phyloP scores from a whole-genome alignment of 2,888 invertebrate species.

The Nesidiocoris tenuis region DNA sequence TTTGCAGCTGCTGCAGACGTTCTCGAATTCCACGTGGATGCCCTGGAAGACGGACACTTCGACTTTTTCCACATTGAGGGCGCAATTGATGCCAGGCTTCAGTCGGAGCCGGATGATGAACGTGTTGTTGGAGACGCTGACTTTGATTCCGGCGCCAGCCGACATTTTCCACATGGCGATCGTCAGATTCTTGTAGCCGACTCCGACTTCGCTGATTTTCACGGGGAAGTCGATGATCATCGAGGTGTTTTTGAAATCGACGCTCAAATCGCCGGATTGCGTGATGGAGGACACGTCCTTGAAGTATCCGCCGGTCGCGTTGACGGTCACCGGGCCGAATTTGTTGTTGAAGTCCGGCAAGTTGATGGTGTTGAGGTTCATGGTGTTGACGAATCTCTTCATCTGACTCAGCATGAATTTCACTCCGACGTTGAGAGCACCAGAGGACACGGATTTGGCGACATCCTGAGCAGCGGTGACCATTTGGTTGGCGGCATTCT shows the following conservation, averaged over 20 bases:
- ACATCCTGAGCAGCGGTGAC: neutral
- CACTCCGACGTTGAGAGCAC: conserved; percentile 18
- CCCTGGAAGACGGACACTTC: conserved; percentile 17
- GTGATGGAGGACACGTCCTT: conserved; percentile 7
- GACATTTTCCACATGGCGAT: neutral
- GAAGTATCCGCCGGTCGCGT: conserved; percentile 32
- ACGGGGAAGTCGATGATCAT: conserved; percentile 26
- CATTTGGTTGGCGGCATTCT: neutral
- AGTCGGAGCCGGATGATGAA: conserved; percentile 21
- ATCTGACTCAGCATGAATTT: neutral
- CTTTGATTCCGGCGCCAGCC: conserved; percentile 1
- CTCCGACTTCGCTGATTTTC: conserved; percentile 7
- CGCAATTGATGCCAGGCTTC: conserved; percentile 17
- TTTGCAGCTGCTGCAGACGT: conserved; percentile 19
- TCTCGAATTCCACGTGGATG: neutral
- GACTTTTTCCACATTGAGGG: conserved; percentile 29
- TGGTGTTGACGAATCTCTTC: neutral
- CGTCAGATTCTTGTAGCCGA: conserved; percentile 19
- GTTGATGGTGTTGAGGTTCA: neutral
- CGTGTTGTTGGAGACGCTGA: conserved; percentile 18
- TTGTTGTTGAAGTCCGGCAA: neutral
- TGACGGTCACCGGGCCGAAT: conserved; percentile 4
- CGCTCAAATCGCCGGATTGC: neutral
- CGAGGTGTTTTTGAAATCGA: conserved; percentile 10
- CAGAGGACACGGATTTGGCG: conserved; percentile 3